These are phyloP conservation scores for Drosophila atripex DNA, from an alignment of 2,888 invertebrate genomes.

Conservation along the genomic window DNA sequence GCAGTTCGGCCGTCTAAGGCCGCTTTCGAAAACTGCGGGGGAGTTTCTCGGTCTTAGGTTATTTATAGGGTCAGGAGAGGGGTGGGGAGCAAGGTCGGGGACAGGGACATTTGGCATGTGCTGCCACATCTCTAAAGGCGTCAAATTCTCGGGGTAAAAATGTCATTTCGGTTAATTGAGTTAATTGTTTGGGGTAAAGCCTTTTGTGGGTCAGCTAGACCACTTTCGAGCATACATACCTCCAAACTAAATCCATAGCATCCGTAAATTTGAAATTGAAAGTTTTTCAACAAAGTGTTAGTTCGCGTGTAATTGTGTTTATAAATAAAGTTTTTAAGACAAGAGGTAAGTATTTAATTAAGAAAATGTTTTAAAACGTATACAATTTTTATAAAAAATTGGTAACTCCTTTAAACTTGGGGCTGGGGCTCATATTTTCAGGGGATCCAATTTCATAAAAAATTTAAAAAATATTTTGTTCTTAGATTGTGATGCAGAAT, in stretches of 20 bases:
- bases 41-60: conserved; percentile 17
- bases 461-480: no score
- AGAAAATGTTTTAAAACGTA: not conserved
- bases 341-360: not conserved
- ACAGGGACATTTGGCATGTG: conserved; percentile 40
- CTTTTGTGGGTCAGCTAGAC: conserved; percentile 9
- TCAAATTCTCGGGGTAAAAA: conserved; percentile 31
- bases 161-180: conserved; percentile 31
- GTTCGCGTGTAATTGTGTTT: not conserved
- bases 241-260: no score
- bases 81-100: conserved; percentile 23
- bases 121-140: conserved; percentile 24
- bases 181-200: conserved; percentile 34
- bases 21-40: conserved; percentile 38
- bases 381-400: no score
- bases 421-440: no score
- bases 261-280: conserved; percentile 6
- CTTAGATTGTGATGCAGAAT: no score
- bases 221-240: conserved; percentile 15
- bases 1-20: conserved; percentile 12
- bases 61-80: conserved; percentile 36
- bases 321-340: not conserved
- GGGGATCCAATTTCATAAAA: no score
- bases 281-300: not conserved
- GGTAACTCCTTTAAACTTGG: no score